Evolutionary conservation across 2,888 invertebrate genomes (phyloP).

Genomic region (Agrilus mali): DNA sequence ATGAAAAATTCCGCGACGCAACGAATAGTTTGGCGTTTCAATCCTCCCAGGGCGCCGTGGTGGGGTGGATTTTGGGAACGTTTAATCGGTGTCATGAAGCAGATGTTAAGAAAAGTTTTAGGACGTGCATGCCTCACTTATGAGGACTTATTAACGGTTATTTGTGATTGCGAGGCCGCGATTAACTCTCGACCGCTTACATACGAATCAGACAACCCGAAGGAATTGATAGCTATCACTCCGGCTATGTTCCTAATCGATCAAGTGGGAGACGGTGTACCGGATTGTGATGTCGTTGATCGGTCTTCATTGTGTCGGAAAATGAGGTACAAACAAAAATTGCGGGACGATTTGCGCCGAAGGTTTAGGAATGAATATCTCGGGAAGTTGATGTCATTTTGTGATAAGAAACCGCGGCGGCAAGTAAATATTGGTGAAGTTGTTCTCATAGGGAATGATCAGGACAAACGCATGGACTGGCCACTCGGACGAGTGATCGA

Average conservation of each 20-base stretch:
- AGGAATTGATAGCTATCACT: conserved; percentile 14
- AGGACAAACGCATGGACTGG: too few relatives aligned
- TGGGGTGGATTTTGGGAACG: conserved; percentile 34
- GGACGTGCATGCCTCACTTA: conserved; percentile 19
- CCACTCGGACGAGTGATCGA: too few relatives aligned
- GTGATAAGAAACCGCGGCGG: too few relatives aligned
- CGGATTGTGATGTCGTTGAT: conserved; percentile 7
- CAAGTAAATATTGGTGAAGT: too few relatives aligned
- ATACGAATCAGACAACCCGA: too few relatives aligned
- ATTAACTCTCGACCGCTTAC: conserved; percentile 24
- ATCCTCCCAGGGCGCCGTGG: too few relatives aligned
- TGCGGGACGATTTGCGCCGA: conserved; percentile 3
- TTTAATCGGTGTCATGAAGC: conserved; percentile 27
- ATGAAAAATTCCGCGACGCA: conserved; percentile 8
- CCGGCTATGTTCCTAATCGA: conserved; percentile 10
- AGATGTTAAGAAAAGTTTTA: conserved; percentile 22
- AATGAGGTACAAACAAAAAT: conserved; percentile 3
- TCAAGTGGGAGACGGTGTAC: conserved; percentile 2
- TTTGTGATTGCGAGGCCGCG: conserved; percentile 23
- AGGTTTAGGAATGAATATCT: conserved; percentile 11
- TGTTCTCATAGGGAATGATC: too few relatives aligned
- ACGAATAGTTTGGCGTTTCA: conserved; percentile 24
- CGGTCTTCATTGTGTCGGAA: conserved; percentile 1
- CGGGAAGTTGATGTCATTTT: conserved; percentile 4
- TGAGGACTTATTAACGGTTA: conserved; percentile 18